These are phyloP conservation scores for Trematomus loennbergii DNA, from an alignment of 2,113 vertebrate genomes.

Conservation along the genomic window DNA sequence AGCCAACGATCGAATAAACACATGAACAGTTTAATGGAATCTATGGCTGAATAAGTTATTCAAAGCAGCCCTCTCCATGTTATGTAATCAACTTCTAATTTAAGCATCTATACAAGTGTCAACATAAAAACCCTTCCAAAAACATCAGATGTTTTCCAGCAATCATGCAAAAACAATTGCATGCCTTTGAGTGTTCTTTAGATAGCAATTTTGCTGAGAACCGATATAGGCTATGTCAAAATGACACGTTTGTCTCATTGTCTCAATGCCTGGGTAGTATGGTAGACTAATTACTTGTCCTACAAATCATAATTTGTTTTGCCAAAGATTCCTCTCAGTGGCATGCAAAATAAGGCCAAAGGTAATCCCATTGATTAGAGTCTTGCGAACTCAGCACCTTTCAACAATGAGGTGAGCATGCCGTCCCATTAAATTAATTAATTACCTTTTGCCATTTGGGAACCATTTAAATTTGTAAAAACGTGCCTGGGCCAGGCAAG, in stretches of 20 bases:
- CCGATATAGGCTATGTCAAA: too few relatives aligned
- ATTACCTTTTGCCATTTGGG: constrained; percentile 81
- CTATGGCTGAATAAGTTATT: background rate
- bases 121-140: background rate
- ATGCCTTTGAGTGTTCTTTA: background rate
- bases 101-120: too few relatives aligned
- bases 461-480: constrained; percentile 82
- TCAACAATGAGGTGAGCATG: constrained; percentile 75
- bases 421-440: constrained; percentile 80
- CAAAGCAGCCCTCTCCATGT: background rate
- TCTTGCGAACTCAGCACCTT: constrained; percentile 72
- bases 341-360: constrained; percentile 73
- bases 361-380: constrained; percentile 78
- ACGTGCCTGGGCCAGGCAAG: constrained; percentile 79
- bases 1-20: background rate
- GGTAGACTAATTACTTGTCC: constrained; percentile 65
- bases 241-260: constrained; percentile 20
- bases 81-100: background rate
- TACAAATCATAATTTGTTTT: constrained; percentile 74
- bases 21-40: background rate
- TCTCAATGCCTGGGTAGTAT: constrained; percentile 24
- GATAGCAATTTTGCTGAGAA: too few relatives aligned
- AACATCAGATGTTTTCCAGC: background rate
- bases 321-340: constrained; percentile 51
- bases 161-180: background rate